Evolutionary conservation across 2,888 invertebrate genomes (phyloP).

Genomic region (Drosophila fungiperda): DNA sequence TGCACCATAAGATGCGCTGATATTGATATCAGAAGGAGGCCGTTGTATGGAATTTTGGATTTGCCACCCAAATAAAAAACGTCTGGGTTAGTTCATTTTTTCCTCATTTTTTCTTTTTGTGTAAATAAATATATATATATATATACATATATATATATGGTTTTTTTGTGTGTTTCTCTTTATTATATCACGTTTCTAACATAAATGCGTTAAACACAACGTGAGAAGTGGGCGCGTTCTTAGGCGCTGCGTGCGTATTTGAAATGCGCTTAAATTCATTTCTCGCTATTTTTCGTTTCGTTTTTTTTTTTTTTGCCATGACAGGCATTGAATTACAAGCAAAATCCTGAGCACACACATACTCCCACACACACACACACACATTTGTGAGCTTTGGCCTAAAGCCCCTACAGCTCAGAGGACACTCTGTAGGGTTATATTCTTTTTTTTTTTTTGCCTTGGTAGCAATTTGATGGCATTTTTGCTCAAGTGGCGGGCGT

Average conservation of each 20-base stretch:
- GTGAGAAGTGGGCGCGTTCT: constrained; percentile 59
- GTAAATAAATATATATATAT: neutral
- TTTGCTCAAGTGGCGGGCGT: constrained; percentile 65
- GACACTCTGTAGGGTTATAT: constrained; percentile 39
- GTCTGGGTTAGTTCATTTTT: constrained; percentile 29
- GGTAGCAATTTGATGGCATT: constrained; percentile 72
- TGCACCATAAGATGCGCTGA: constrained; percentile 52
- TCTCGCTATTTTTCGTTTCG: constrained; percentile 25
- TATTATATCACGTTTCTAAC: constrained; percentile 81
- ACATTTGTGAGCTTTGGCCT: constrained; percentile 43
- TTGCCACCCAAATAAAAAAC: constrained; percentile 16
- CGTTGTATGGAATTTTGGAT: constrained; percentile 57
- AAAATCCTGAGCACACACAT: constrained; percentile 43
- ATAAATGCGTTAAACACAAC: constrained; percentile 79
- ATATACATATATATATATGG: neutral
- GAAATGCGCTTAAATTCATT: constrained; percentile 77
- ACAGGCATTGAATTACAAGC: constrained; percentile 70
- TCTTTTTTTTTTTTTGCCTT: constrained; percentile 34
- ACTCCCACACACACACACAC: constrained; percentile 9
- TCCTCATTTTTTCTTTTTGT: constrained; percentile 10
- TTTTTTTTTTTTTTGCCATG: constrained; percentile 41
- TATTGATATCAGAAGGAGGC: constrained; percentile 70
- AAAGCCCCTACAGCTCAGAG: constrained; percentile 52
- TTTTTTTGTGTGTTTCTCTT: constrained; percentile 56
- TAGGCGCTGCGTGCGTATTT: constrained; percentile 64